Percentiles rank a stretch among this genome's conserved stretches.
Conservation (phyloP, 2,113 vertebrate genomes). For the Apaloderma vittatum region DNA sequence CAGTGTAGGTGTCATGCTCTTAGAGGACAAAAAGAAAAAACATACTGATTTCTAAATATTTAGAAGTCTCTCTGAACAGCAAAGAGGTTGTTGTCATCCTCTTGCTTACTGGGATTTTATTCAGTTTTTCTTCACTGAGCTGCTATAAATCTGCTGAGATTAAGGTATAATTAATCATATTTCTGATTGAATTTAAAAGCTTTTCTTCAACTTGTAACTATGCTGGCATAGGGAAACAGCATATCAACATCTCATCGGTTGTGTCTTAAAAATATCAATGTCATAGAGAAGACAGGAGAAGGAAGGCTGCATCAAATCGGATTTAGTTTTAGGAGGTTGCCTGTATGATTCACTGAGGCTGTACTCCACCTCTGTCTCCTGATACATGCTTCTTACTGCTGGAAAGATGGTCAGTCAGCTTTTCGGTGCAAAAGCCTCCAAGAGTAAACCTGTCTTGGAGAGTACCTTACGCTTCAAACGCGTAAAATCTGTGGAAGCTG, state of each 20-base stretch:
- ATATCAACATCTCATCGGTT: not conserved
- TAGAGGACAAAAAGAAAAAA: not conserved
- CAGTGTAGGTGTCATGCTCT: not conserved
- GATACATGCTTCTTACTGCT: not conserved
- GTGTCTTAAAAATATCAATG: not conserved
- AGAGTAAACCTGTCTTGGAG: not conserved
- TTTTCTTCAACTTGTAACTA: not conserved
- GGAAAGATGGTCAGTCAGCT: no score
- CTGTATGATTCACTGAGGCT: not conserved
- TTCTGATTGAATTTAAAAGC: not conserved
- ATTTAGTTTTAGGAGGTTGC: not conserved
- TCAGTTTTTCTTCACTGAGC: not conserved
- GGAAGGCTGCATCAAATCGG: not conserved
- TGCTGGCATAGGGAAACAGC: not conserved
- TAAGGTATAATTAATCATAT: not conserved
- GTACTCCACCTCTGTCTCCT: not conserved
- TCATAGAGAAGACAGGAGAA: not conserved
- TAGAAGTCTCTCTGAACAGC: not conserved
- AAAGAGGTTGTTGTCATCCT: not conserved
- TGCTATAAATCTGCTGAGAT: not conserved
- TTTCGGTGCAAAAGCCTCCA: not conserved
- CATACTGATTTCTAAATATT: not conserved
- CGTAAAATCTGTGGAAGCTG: not conserved
- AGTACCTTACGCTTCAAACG: not conserved
- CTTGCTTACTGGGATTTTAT: not conserved